Conservation (phyloP, 1,140 invertebrate species). For the Sinonovacula constricta region DNA sequence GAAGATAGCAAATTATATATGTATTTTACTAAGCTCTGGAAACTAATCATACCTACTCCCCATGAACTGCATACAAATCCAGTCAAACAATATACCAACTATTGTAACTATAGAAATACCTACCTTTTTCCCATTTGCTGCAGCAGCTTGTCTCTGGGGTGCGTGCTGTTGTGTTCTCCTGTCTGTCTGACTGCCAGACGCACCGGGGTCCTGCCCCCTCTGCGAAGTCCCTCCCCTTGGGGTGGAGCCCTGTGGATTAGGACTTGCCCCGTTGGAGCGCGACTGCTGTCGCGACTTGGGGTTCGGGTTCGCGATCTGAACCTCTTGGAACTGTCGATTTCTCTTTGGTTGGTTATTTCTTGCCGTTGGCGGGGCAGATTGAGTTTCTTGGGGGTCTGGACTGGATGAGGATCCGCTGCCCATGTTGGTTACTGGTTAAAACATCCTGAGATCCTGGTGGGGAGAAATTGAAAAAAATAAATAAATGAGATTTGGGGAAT, state of each 20-base stretch:
- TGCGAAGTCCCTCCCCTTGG: too few species aligned
- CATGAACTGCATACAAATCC: too few species aligned
- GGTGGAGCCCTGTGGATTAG: constrained; percentile 9
- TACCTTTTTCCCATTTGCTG: constrained; percentile 37
- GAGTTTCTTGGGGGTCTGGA: constrained; percentile 23
- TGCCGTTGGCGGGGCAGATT: constrained; percentile 40
- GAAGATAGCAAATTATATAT: too few species aligned
- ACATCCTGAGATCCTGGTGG: too few species aligned
- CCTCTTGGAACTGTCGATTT: constrained; percentile 47
- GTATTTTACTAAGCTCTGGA: too few species aligned
- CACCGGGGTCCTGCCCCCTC: constrained; percentile 13
- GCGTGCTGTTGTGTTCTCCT: neutral
- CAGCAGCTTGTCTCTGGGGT: constrained; percentile 9
- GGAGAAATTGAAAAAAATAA: too few species aligned
- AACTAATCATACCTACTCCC: too few species aligned
- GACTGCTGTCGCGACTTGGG: neutral
- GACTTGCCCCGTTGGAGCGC: constrained; percentile 19
- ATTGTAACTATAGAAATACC: too few species aligned
- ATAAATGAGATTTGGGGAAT: too few species aligned
- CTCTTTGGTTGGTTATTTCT: constrained; percentile 34
- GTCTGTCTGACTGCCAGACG: constrained; percentile 25
- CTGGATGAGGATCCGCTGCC: constrained; percentile 35
- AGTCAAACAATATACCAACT: too few species aligned
- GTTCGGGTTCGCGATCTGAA: constrained; percentile 13
- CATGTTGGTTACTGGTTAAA: constrained; percentile 30